Percentiles rank a stretch among this genome's conserved stretches.
Evolutionary conservation across 2,797 vertebrate species (phyloP).

Genomic region (Melanogrammus aeglefinus): DNA sequence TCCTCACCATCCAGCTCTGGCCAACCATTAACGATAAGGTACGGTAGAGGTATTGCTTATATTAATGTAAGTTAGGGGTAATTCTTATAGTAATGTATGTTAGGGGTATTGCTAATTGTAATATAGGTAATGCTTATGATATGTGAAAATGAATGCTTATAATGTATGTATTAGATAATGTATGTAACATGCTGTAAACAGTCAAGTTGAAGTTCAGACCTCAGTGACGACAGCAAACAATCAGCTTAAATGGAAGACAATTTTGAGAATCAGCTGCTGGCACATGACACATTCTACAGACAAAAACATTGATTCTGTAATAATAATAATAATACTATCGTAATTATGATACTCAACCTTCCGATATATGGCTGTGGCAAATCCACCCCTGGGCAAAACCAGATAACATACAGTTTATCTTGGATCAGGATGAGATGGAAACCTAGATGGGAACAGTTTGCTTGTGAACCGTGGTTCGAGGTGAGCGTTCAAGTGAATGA

Average conservation of each 20-base stretch:
- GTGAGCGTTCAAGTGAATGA: neutral
- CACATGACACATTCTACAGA: neutral
- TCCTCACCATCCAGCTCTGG: constrained; percentile 78
- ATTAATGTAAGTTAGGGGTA: neutral
- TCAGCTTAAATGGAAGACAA: too few relatives aligned
- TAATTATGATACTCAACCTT: neutral
- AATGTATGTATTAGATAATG: neutral
- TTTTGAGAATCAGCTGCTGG: too few relatives aligned
- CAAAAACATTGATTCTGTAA: neutral
- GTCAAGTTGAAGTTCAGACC: too few relatives aligned
- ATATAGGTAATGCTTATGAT: neutral
- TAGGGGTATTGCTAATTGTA: neutral
- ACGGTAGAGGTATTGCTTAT: constrained; percentile 14
- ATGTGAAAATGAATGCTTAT: neutral
- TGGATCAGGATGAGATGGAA: neutral
- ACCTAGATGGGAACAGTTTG: neutral
- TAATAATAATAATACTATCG: neutral
- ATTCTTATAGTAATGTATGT: neutral
- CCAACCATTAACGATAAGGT: constrained; percentile 87
- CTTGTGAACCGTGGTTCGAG: neutral
- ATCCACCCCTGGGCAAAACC: neutral
- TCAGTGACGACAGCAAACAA: too few relatives aligned
- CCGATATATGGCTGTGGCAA: neutral
- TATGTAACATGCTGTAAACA: neutral
- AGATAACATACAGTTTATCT: neutral